phyloP scores from a whole-genome alignment of 1,140 invertebrate species.

The Tetramorium parvispinum region DNA sequence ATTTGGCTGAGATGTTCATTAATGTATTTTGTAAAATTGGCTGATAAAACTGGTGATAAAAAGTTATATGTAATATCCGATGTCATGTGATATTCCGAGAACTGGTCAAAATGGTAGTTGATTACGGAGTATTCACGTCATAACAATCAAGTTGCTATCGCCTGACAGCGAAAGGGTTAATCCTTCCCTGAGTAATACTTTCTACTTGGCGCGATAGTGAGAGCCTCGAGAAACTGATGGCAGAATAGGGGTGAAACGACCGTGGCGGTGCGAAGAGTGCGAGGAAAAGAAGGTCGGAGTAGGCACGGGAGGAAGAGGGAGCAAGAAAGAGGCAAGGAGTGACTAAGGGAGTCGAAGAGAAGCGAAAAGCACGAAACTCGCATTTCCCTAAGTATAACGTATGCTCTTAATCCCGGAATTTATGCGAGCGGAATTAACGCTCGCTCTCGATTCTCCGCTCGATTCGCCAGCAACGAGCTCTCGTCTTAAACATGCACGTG shows the following conservation, averaged over 20 bases:
- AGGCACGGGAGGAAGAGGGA: background rate
- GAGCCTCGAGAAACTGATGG: background rate
- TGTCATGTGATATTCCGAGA: background rate
- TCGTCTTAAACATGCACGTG: slow-evolving; percentile 43
- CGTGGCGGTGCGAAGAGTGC: background rate
- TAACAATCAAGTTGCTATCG: slow-evolving; percentile 23
- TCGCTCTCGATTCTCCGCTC: slow-evolving; percentile 64
- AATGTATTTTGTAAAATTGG: too few species aligned
- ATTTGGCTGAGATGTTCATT: too few species aligned
- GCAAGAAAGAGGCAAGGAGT: slow-evolving; percentile 5
- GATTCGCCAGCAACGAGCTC: slow-evolving; percentile 51
- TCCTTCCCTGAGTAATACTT: background rate
- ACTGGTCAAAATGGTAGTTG: background rate
- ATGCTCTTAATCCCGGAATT: slow-evolving; percentile 82
- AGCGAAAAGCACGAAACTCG: slow-evolving; percentile 76
- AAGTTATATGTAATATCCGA: too few species aligned
- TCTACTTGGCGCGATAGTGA: slow-evolving; percentile 28
- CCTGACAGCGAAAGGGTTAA: slow-evolving; percentile 10
- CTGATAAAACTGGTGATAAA: too few species aligned
- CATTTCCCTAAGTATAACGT: slow-evolving; percentile 83
- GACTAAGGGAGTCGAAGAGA: slow-evolving; percentile 40
- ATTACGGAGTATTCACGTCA: background rate
- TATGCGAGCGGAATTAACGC: slow-evolving; percentile 81
- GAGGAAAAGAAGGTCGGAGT: slow-evolving; percentile 18
- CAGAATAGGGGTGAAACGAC: slow-evolving; percentile 51